Base-by-base conservation (phyloP, 1,140 invertebrate species). In the Drosophila orosa region DNA sequence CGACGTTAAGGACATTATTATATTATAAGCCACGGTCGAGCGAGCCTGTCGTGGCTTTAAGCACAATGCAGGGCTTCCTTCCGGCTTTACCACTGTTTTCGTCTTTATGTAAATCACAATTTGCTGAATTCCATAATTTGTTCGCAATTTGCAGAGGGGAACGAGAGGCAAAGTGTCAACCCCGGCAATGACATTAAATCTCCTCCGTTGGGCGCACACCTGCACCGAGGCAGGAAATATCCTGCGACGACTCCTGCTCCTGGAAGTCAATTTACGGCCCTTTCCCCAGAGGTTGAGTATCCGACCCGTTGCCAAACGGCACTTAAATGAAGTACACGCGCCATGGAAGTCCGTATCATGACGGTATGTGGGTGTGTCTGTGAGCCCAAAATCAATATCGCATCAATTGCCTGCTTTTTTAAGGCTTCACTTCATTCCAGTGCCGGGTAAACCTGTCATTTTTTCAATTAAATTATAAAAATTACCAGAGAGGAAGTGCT, bases 391-490 rank as follows among this genome's bases (percentile, higher is more conserved):
- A 87, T 89, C 80, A 87, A 87, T 87, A 89, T 39, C 54, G 40
- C 65, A 50, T 72, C 71, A 79, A 87, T 87, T 89, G 73, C 60
- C 68, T 67, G 56, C 47, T 73, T 89, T 83, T 82, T 71, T 77
- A 83, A 52, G 83, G 84, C 72, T 86, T 86, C 76, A 22, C 60
- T 60, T 9, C 40, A 45, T 24, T 17, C 25, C 27, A 67, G 60
- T 48, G 19, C 61, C 29, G 33, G 57, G 71, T 60, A 76, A 75
- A 54, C 76, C 65, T 80, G 73, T 84, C 73, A 87, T 63, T 80
- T 87, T 87, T 79, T 80, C 83, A 87, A 87, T 87, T 87, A 89
- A 87, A 83, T 87, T 83, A 87, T 84, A 87, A 83, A 83, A 80
- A 89, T 80, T 69, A 77, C 63, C 62, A 31, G 39, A 6, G 1